phyloP scores from a whole-genome alignment of 1,140 invertebrate species.

The Drosophila bifasciata region DNA sequence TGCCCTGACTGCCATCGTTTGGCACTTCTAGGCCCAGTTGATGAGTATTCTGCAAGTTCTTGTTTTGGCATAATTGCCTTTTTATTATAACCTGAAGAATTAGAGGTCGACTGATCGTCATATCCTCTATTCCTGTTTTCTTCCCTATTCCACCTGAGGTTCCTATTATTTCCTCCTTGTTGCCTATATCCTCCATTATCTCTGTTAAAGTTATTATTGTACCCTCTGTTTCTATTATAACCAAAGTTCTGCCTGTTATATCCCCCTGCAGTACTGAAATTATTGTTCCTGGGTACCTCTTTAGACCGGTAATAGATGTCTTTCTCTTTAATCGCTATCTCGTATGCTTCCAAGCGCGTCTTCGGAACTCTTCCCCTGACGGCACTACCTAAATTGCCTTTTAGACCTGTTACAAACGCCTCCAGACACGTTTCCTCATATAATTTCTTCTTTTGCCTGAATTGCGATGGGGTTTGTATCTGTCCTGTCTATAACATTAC shows the following conservation, averaged over 20 bases:
- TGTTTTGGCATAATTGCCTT: conserved; percentile 12
- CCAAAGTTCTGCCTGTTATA: no score
- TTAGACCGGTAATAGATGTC: conserved; percentile 4
- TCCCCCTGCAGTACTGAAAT: no score
- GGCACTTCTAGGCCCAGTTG: conserved; percentile 4
- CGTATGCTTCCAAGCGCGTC: conserved; percentile 2
- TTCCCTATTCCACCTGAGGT: conserved; percentile 5
- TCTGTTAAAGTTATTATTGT: conserved; percentile 8
- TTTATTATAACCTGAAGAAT: conserved; percentile 8
- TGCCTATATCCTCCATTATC: conserved; percentile 13
- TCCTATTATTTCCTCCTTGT: conserved; percentile 13
- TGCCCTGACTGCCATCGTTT: conserved; percentile 9
- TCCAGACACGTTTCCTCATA: conserved; percentile 8
- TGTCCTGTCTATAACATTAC: conserved; percentile 10
- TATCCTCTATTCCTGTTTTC: conserved; percentile 2
- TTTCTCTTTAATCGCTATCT: conserved; percentile 4
- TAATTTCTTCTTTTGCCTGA: conserved; percentile 2
- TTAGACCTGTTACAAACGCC: conserved; percentile 10
- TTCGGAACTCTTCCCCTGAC: conserved; percentile 6
- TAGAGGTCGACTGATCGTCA: conserved; percentile 8
- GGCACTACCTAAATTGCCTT: no score
- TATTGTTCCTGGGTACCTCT: no score
- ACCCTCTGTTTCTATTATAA: conserved; percentile 7
- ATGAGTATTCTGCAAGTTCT: background rate
- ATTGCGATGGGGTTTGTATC: conserved; percentile 7